Conservation (phyloP, 2,113 vertebrate species). For the Pseudorhombus dupliciocellatus region DNA sequence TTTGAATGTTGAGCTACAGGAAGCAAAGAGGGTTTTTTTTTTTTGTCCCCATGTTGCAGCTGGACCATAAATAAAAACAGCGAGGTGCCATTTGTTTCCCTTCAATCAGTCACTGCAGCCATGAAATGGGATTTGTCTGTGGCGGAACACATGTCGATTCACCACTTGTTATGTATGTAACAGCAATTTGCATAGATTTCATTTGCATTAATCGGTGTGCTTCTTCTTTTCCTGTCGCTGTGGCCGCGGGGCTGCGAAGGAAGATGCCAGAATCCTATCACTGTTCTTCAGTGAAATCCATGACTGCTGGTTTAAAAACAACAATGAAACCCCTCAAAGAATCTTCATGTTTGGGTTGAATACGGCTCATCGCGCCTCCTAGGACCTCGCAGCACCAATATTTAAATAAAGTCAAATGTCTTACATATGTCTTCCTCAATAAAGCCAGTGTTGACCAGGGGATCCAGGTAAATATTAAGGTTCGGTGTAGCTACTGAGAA, state of each 20-base stretch:
- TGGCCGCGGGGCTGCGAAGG: not conserved
- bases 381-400: no score
- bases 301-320: no score
- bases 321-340: no score
- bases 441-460: not conserved
- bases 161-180: not conserved
- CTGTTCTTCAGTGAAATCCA: no score
- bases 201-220: not conserved
- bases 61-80: not conserved
- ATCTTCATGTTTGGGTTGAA: no score
- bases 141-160: not conserved
- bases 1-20: not conserved
- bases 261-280: not conserved
- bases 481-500: not conserved
- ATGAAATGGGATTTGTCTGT: not conserved
- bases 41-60: not conserved
- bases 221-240: not conserved
- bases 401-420: no score
- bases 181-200: not conserved
- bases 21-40: not conserved
- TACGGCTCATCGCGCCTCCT: no score
- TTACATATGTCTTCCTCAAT: no score
- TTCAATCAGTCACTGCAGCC: not conserved
- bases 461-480: not conserved
- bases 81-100: not conserved